phyloP scores from a whole-genome alignment of 2,113 vertebrate species.

The Mus pahari region DNA sequence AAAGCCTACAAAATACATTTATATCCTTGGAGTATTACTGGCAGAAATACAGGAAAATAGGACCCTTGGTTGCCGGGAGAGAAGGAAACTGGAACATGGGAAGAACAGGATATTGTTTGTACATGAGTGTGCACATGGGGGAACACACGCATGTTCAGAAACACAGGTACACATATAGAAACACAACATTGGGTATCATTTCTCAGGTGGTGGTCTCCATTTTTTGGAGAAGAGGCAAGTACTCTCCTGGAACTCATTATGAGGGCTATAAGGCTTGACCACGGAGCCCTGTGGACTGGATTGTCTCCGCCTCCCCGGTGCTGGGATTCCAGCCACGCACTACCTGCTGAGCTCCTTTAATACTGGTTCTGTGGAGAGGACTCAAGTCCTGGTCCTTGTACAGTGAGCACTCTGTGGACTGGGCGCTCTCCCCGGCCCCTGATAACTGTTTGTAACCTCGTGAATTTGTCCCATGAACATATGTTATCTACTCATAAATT shows the following conservation, averaged over 20 bases:
- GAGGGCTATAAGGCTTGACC: neutral
- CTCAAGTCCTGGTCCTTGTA: neutral
- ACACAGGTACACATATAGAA: neutral
- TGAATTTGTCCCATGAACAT: neutral
- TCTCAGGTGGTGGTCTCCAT: neutral
- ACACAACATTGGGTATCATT: neutral
- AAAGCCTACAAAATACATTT: neutral
- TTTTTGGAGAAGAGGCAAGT: neutral
- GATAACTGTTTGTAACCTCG: neutral
- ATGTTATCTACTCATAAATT: slow-evolving; percentile 17
- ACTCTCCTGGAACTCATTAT: too few relatives aligned
- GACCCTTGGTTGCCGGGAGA: neutral
- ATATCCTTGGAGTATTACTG: neutral
- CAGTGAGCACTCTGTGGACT: neutral
- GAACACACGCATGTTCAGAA: neutral
- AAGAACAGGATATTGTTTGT: neutral
- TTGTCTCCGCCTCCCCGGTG: neutral
- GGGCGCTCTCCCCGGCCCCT: accelerated
- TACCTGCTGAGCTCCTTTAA: neutral
- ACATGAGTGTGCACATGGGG: neutral
- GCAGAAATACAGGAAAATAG: neutral
- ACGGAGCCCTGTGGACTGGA: too few relatives aligned
- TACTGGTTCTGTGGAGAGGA: too few relatives aligned
- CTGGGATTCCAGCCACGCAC: neutral
- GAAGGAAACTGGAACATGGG: neutral